Evolutionary conservation across 2,888 invertebrate species (phyloP).

Genomic region (Trichacis sp.): DNA sequence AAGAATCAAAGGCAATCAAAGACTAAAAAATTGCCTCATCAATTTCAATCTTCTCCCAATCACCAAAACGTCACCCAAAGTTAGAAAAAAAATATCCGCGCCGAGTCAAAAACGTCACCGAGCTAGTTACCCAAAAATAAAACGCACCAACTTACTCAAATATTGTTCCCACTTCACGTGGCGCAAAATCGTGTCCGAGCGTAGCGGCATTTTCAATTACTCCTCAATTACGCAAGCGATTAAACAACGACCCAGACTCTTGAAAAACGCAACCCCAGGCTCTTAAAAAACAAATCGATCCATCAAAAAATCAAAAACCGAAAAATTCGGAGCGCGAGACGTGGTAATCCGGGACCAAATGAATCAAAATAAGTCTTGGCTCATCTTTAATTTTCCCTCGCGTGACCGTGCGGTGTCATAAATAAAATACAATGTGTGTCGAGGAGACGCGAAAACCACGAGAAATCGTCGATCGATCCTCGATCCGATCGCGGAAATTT

Average conservation of each 20-base stretch:
- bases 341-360: neutral
- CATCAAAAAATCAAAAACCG: neutral
- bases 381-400: constrained; percentile 1
- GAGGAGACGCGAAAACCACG: neutral
- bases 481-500: too few relatives aligned
- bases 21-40: too few relatives aligned
- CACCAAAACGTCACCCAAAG: too few relatives aligned
- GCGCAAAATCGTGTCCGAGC: constrained; percentile 57
- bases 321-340: neutral
- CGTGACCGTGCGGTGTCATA: neutral
- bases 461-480: too few relatives aligned
- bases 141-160: constrained; percentile 59
- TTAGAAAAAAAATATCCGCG: too few relatives aligned
- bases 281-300: neutral
- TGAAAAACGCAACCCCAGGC: too few relatives aligned
- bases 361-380: constrained; percentile 3
- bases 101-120: too few relatives aligned
- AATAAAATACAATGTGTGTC: neutral
- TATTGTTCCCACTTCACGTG: constrained; percentile 60
- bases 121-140: neutral
- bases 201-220: constrained; percentile 31
- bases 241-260: too few relatives aligned
- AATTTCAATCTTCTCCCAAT: too few relatives aligned
- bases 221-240: too few relatives aligned
- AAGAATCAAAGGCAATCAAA: too few relatives aligned